Conservation (phyloP, 2,797 vertebrate species). For the Allobates femoralis region DNA sequence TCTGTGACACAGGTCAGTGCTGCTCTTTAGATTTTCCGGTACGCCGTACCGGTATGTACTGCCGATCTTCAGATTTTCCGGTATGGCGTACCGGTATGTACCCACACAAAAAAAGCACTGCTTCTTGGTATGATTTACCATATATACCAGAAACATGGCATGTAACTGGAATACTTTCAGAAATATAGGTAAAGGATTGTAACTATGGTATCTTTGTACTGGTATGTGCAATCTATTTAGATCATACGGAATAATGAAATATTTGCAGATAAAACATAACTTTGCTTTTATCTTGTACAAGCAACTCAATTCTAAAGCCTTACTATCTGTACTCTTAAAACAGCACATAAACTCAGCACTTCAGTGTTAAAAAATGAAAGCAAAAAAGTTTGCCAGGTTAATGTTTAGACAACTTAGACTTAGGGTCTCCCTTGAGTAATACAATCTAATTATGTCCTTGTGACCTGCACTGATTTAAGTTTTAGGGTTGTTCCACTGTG, state of each 20-base stretch:
- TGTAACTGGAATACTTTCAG: too few relatives aligned
- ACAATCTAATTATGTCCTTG: conserved; percentile 30
- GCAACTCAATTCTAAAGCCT: not conserved
- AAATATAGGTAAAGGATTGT: too few relatives aligned
- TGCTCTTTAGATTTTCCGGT: too few relatives aligned
- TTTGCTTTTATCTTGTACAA: not conserved
- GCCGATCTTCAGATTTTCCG: too few relatives aligned
- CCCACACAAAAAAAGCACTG: too few relatives aligned
- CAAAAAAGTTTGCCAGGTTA: not conserved
- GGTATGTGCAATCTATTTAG: too few relatives aligned
- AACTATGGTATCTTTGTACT: too few relatives aligned
- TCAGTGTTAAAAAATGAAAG: not conserved
- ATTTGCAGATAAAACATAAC: not conserved
- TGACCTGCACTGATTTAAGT: conserved; percentile 33
- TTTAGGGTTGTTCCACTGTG: conserved; percentile 37
- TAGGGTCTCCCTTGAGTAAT: conserved; percentile 5
- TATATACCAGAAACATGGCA: too few relatives aligned
- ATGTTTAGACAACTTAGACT: not conserved
- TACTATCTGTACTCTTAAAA: not conserved
- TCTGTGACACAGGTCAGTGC: too few relatives aligned
- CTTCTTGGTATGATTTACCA: too few relatives aligned
- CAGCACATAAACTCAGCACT: not conserved
- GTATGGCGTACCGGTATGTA: too few relatives aligned
- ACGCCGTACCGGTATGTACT: too few relatives aligned
- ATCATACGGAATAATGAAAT: not conserved